These are phyloP conservation scores for Diploptera punctata DNA, from an alignment of 2,888 invertebrate species.

Conservation along the genomic window DNA sequence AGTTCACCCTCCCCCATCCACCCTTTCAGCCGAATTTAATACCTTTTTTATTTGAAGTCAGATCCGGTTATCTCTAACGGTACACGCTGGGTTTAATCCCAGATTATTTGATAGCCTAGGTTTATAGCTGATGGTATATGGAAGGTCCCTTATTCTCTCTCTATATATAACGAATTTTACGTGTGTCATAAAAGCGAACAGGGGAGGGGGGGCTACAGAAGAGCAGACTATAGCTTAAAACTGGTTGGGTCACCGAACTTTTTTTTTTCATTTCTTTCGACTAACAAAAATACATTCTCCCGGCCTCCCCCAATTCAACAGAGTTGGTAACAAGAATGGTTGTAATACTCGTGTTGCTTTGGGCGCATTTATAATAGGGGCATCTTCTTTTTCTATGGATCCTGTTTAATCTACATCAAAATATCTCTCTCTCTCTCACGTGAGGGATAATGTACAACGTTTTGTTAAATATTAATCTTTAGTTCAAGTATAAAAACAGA, in stretches of 20 bases:
- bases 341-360: constrained; percentile 3
- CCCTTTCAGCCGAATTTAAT: constrained; percentile 20
- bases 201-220: background rate
- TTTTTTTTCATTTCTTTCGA: background rate
- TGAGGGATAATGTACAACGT: background rate
- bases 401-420: background rate
- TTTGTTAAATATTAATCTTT: constrained; percentile 13
- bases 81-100: constrained; percentile 28
- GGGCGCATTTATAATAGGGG: background rate
- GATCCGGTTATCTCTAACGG: constrained; percentile 27
- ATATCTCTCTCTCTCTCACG: background rate
- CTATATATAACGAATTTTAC: constrained; percentile 31
- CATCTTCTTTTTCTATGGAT: background rate
- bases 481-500: background rate
- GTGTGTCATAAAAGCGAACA: constrained; percentile 25
- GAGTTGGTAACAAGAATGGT: constrained; percentile 4
- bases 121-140: constrained; percentile 23
- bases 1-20: constrained; percentile 2
- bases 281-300: no score
- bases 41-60: constrained; percentile 31
- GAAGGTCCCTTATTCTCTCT: constrained; percentile 10
- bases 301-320: background rate
- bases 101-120: constrained; percentile 30
- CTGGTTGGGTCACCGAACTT: constrained; percentile 20
- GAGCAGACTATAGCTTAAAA: background rate